phyloP scores from a whole-genome alignment of 92 coral and sea anemone species.

The Montipora capitata region DNA sequence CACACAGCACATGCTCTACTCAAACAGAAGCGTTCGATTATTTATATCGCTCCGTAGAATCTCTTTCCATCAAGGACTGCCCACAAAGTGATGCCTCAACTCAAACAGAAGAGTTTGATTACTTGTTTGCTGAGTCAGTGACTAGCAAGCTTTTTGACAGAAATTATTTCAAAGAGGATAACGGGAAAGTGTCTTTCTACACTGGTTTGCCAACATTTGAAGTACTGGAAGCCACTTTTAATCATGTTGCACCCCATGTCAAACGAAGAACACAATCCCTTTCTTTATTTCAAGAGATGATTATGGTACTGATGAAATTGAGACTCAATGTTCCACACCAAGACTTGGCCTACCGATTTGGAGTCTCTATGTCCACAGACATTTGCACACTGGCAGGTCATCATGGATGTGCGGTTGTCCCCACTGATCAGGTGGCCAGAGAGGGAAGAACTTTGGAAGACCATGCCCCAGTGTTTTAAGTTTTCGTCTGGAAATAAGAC shows the following conservation, averaged over 20 bases:
- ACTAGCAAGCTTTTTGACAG: constrained; percentile 38
- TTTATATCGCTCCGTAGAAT: constrained; percentile 21
- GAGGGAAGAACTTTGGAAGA: constrained; percentile 42
- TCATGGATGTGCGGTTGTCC: constrained; percentile 50
- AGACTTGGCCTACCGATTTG: constrained; percentile 63
- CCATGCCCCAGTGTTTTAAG: constrained; percentile 61
- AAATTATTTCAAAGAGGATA: constrained; percentile 36
- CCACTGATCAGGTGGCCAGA: constrained; percentile 52
- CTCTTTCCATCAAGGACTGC: constrained; percentile 2
- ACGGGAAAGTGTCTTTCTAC: constrained; percentile 35
- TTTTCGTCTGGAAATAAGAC: constrained; percentile 48
- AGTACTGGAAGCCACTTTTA: constrained; percentile 50
- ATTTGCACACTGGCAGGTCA: constrained; percentile 59
- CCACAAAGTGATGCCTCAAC: constrained; percentile 37
- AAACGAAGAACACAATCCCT: constrained; percentile 44
- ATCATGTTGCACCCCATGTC: constrained; percentile 55
- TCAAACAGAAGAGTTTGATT: constrained; percentile 21
- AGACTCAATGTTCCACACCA: constrained; percentile 56
- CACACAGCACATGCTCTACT: neutral
- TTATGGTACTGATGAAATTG: constrained; percentile 58
- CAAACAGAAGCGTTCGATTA: constrained; percentile 27
- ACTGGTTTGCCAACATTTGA: constrained; percentile 41
- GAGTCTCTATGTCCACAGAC: constrained; percentile 28
- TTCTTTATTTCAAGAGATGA: constrained; percentile 50
- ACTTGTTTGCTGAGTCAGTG: constrained; percentile 28